Evolutionary conservation across 23 tunicate species (phyloP).

Genomic region (Styela clava): DNA sequence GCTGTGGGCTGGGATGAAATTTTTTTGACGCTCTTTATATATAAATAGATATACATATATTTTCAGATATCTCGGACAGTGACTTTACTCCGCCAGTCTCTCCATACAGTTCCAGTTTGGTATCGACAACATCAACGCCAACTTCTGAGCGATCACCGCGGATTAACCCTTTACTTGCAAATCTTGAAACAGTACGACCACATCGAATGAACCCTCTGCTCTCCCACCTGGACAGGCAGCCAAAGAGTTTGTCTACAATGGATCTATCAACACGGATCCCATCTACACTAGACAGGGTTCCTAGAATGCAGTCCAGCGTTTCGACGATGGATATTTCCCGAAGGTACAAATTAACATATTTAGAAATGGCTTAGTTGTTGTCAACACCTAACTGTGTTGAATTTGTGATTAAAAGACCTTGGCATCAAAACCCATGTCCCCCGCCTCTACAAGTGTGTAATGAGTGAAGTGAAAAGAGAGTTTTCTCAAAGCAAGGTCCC

Average conservation of each 20-base stretch:
- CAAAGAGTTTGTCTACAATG: neutral
- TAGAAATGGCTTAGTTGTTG: no score
- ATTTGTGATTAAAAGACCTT: no score
- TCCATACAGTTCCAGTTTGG: constrained; percentile 5
- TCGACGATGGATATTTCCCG: neutral
- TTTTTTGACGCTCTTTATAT: no score
- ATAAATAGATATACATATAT: no score
- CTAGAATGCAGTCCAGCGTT: neutral
- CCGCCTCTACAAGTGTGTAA: no score
- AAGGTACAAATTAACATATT: neutral
- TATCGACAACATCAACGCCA: neutral
- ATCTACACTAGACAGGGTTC: neutral
- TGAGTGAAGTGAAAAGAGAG: no score
- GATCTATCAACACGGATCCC: neutral
- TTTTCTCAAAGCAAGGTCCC: no score
- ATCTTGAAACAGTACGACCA: neutral
- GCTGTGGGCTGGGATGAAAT: no score
- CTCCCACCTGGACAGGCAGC: neutral
- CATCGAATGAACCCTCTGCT: neutral
- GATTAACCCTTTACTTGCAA: neutral
- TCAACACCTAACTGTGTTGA: no score
- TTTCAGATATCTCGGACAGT: constrained; percentile 9
- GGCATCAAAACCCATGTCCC: no score
- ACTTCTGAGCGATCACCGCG: neutral
- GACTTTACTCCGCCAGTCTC: constrained; percentile 26